These are phyloP conservation scores for Cherax destructor DNA, from an alignment of 1,140 invertebrate species.

Conservation along the genomic window DNA sequence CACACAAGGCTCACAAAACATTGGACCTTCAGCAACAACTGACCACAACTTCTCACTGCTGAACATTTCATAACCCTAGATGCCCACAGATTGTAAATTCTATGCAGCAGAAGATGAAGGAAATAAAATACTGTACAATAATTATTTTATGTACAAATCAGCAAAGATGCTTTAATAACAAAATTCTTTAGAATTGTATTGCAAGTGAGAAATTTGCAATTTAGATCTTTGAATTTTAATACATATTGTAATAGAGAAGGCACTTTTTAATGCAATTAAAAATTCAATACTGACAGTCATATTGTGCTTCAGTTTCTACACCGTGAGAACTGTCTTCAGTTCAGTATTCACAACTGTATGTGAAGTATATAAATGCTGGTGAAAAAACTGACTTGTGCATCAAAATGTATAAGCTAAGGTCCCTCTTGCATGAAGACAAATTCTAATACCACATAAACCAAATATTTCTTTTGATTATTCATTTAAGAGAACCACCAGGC, in stretches of 20 bases:
- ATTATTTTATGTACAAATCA: constrained; percentile 47
- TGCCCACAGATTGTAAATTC: constrained; percentile 44
- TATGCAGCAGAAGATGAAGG: constrained; percentile 35
- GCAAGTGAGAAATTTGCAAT: constrained; percentile 19
- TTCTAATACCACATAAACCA: neutral
- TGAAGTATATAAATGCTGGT: neutral
- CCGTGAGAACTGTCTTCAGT: constrained; percentile 14
- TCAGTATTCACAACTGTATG: neutral
- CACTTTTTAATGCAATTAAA: constrained; percentile 61
- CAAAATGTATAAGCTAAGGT: neutral
- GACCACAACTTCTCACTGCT: neutral
- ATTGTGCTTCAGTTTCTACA: constrained; percentile 59
- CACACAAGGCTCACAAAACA: constrained; percentile 26
- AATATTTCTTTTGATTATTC: constrained; percentile 21
- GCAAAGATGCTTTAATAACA: constrained; percentile 41
- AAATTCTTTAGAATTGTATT: constrained; percentile 47
- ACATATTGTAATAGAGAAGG: constrained; percentile 52
- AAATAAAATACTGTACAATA: constrained; percentile 44
- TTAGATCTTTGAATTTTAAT: constrained; percentile 36
- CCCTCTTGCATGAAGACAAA: neutral
- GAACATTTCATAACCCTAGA: constrained; percentile 26
- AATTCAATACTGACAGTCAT: constrained; percentile 38
- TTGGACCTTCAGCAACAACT: constrained; percentile 31
- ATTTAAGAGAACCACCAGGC: neutral
- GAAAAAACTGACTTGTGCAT: constrained; percentile 36